Evolutionary conservation across 2,888 invertebrate genomes (phyloP).

Genomic region (Scaptomyza polygonia): DNA sequence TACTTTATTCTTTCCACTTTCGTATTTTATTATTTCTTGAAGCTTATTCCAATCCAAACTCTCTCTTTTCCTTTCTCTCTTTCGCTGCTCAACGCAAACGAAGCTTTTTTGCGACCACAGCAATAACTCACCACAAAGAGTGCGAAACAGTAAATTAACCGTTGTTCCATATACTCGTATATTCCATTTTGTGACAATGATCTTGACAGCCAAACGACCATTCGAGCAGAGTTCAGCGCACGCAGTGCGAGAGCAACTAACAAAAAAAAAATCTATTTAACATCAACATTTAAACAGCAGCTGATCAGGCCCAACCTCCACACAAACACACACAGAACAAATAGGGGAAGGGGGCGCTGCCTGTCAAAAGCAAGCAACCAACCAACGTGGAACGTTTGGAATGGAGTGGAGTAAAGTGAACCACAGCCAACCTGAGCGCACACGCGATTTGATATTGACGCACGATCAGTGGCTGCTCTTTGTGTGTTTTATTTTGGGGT

Average conservation of each 20-base stretch:
- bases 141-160: background rate
- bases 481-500: constrained; percentile 45
- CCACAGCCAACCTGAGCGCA: constrained; percentile 25
- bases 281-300: background rate
- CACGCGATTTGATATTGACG: constrained; percentile 11
- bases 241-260: constrained; percentile 42
- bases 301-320: constrained; percentile 39
- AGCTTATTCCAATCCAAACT: background rate
- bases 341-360: constrained; percentile 38
- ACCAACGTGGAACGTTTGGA: constrained; percentile 27
- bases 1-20: no score
- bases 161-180: background rate
- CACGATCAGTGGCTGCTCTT: constrained; percentile 36
- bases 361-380: constrained; percentile 16
- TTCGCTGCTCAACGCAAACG: background rate
- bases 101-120: background rate
- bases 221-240: background rate
- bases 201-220: background rate
- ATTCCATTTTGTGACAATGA: constrained; percentile 2
- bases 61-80: background rate
- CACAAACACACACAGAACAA: constrained; percentile 3
- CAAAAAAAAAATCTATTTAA: constrained; percentile 8
- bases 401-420: constrained; percentile 7
- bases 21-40: no score
- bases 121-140: background rate